These are phyloP conservation scores for Phalanger gymnotis DNA, from an alignment of 2,797 vertebrate species.

Conservation along the genomic window DNA sequence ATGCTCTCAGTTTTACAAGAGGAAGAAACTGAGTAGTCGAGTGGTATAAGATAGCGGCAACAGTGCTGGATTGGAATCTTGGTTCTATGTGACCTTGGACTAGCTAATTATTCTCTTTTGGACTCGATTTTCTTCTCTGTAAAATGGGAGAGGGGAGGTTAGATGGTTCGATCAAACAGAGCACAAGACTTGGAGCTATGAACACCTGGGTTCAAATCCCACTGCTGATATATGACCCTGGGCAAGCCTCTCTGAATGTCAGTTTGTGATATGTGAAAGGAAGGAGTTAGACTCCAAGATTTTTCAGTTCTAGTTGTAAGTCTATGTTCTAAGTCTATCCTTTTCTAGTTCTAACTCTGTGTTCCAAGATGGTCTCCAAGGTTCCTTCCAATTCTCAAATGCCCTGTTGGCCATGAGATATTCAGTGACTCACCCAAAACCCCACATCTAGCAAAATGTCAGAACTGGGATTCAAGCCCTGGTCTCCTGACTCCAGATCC, in stretches of 20 bases:
- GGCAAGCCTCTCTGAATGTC: not conserved
- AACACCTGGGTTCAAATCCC: not conserved
- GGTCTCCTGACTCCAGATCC: not conserved
- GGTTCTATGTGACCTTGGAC: not conserved
- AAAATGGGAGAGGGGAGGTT: not conserved
- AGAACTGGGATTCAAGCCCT: not conserved
- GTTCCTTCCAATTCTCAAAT: not conserved
- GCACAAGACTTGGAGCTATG: not conserved
- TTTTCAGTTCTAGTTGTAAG: not conserved
- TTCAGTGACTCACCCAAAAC: not conserved
- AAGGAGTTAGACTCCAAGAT: not conserved
- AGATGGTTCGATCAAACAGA: not conserved
- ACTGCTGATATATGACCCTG: not conserved
- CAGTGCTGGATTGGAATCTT: too few species aligned
- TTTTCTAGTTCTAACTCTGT: not conserved
- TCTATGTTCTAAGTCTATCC: too few species aligned
- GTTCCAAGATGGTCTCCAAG: not conserved
- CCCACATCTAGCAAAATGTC: not conserved
- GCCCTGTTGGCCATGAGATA: not conserved
- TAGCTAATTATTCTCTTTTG: not conserved
- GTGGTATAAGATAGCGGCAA: not conserved
- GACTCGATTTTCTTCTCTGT: not conserved
- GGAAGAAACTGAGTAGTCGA: not conserved
- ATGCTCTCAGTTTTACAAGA: not conserved
- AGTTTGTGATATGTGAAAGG: not conserved